Evolutionary conservation across 1,140 invertebrate genomes (phyloP).

Genomic region (Aculops lycopersici): DNA sequence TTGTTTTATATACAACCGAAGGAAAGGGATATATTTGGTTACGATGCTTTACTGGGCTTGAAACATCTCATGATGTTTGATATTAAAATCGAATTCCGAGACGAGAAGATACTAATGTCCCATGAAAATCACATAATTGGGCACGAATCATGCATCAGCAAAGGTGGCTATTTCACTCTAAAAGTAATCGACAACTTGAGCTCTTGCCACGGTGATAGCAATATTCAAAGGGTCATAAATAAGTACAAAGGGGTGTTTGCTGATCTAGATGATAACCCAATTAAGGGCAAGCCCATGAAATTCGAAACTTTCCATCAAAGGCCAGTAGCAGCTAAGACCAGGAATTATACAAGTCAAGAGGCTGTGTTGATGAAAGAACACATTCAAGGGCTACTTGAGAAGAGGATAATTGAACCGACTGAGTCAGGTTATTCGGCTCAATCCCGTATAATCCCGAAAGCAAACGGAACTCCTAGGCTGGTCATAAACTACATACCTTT

Average conservation of each 20-base stretch:
- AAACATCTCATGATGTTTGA: not conserved
- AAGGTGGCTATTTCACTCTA: not conserved
- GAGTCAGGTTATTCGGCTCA: not conserved
- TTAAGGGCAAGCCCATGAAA: not conserved
- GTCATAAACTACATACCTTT: constrained; percentile 1
- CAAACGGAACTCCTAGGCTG: not conserved
- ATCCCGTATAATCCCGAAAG: constrained; percentile 1
- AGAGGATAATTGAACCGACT: not conserved
- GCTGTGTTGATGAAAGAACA: not conserved
- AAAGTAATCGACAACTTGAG: not conserved
- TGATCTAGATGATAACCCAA: not conserved
- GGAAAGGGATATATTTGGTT: not conserved
- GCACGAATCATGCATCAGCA: not conserved
- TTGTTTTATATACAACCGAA: not conserved
- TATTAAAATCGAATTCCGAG: not conserved
- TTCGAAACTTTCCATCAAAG: not conserved
- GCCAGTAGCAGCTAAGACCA: not conserved
- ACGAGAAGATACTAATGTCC: not conserved
- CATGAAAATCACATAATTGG: not conserved
- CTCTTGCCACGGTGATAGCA: not conserved
- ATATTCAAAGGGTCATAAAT: not conserved
- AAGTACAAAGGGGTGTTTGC: not conserved
- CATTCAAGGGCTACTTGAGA: not conserved
- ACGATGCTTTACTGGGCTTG: not conserved
- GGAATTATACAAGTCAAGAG: not conserved